These are phyloP conservation scores for Idaea biselata DNA, from an alignment of 2,888 invertebrate species.

Conservation along the genomic window DNA sequence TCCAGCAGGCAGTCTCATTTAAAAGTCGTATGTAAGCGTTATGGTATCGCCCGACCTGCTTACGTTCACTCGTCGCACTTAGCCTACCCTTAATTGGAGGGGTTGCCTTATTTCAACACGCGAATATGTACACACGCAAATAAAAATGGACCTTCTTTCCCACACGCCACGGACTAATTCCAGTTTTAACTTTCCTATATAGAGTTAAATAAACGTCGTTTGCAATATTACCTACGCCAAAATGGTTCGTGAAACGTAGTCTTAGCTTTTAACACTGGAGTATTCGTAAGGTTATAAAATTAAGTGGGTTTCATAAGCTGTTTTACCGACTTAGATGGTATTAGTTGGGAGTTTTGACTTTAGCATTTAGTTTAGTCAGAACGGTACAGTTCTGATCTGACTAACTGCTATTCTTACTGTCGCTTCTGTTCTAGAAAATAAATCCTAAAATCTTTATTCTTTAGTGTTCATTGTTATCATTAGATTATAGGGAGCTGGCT, in stretches of 20 bases:
- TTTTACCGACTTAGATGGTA: not conserved
- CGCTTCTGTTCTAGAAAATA: not conserved
- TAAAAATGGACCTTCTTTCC: constrained; percentile 53
- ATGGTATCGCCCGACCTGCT: constrained; percentile 69
- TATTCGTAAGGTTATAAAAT: not conserved
- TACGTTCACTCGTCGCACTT: constrained; percentile 70
- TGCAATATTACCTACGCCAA: constrained; percentile 35
- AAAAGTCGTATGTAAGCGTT: constrained; percentile 69
- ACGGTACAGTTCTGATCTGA: too few relatives aligned
- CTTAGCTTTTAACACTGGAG: not conserved
- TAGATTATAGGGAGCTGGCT: too few relatives aligned
- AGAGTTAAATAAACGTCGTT: not conserved
- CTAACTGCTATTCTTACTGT: not conserved
- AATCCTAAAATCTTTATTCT: not conserved
- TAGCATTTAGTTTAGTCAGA: not conserved
- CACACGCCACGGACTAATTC: constrained; percentile 40
- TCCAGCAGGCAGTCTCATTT: constrained; percentile 53
- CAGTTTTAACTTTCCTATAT: constrained; percentile 22
- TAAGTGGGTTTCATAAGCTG: constrained; percentile 5
- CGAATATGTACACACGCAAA: constrained; percentile 53
- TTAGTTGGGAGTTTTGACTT: not conserved
- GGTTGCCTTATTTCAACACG: constrained; percentile 61
- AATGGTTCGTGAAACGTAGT: constrained; percentile 55
- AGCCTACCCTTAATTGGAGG: constrained; percentile 73
- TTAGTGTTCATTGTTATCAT: too few relatives aligned